phyloP scores from a whole-genome alignment of 2,888 invertebrate genomes.

The Abrostola triplasia region DNA sequence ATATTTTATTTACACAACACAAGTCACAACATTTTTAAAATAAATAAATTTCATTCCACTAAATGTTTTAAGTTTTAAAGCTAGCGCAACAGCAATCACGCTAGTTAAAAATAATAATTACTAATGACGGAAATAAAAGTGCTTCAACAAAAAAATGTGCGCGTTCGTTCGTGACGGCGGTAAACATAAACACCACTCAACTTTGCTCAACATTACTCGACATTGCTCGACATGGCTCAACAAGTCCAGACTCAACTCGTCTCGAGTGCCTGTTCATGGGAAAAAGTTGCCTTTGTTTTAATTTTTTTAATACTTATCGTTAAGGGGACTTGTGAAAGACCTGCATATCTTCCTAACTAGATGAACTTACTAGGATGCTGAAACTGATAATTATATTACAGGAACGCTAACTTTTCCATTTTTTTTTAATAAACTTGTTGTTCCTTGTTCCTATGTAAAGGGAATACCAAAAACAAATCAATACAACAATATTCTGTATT shows the following conservation, averaged over 20 bases:
- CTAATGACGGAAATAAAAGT: slow-evolving; percentile 39
- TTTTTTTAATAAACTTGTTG: too few species aligned
- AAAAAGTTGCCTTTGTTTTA: slow-evolving; percentile 55
- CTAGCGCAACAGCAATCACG: slow-evolving; percentile 6
- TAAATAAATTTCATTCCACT: neutral
- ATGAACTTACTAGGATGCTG: neutral
- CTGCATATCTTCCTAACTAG: slow-evolving; percentile 21
- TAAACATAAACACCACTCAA: slow-evolving; percentile 52
- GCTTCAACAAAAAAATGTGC: slow-evolving; percentile 53
- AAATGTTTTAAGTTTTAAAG: neutral
- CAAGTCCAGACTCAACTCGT: slow-evolving; percentile 50
- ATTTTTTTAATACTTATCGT: slow-evolving; percentile 54
- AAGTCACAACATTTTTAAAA: neutral
- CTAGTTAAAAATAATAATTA: slow-evolving; percentile 10
- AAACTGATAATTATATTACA: neutral
- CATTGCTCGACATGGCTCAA: slow-evolving; percentile 43
- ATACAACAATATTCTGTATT: too few species aligned
- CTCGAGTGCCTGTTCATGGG: slow-evolving; percentile 53
- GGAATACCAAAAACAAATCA: too few species aligned
- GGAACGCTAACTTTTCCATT: neutral
- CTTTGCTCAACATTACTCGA: slow-evolving; percentile 41
- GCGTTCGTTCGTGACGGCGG: slow-evolving; percentile 53
- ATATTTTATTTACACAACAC: too few species aligned
- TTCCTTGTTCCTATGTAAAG: too few species aligned
- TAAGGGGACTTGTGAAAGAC: slow-evolving; percentile 33